Evolutionary conservation across 2,113 vertebrate genomes (phyloP), one percentile per base, ranked within the genome.

Genomic region (Calyptomena viridis): DNA sequence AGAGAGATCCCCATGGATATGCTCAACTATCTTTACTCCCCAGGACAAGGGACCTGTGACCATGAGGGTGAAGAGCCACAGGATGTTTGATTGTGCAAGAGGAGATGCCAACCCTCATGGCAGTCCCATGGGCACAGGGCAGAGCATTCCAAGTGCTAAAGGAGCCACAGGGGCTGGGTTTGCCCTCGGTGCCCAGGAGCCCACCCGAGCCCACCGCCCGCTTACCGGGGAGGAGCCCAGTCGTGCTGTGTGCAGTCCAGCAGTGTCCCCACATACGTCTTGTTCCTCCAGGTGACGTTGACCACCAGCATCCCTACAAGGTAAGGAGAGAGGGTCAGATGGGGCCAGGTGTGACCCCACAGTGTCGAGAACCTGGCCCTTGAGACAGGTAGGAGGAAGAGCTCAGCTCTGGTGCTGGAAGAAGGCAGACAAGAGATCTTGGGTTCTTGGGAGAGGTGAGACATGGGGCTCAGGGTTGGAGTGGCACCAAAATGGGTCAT

Each of bases 271-370:
- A 99, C 99, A 0, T 99, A 99, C 0, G 99, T 99, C 98, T 99
- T 99, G 97, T 99, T 99, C 96, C 99, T 98, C 99, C 99, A 99
- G 6, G 99, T 99, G 78, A 99, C 99, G 7, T 99, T 99, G 39
- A 99, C 99, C 95, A 99, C 99, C 97, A 99, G 97, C 99, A 99
- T 99, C 53, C 99, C 99, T 99, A 96, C 27, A 97, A 97, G 86
- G 83, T 0, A 3, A 97, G 62, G 50, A 58, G 37, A 96, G 24
- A 87, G 25, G 46, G 40, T 92, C 72, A 88, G 37, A 55, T 0
- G 0, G 7, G 6, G 39, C 30, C 68, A 49, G 19, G n/a, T 0
- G 2, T 17, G 23, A 63, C 5, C 40, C 37, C 55, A 16, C 0
- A 0, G 66, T 22, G 31, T 55, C n/a, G 20, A 5, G 12, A 39